Conservation (phyloP, 1,140 invertebrate genomes). For the Charaxes varanes region DNA sequence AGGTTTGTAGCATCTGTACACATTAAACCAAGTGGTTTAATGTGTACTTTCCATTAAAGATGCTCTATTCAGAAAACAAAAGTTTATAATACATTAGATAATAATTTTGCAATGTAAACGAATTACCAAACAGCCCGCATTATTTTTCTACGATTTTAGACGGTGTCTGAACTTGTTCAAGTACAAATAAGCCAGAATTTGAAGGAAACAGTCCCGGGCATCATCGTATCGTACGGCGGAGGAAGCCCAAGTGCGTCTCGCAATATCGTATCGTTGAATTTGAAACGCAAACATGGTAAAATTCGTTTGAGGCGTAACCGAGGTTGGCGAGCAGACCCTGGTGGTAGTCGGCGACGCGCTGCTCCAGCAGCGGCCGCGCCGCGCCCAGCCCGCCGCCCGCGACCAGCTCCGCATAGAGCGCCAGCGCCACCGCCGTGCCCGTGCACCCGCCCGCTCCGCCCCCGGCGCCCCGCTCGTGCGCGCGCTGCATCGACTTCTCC, state of each 20-base stretch:
- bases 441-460: background rate
- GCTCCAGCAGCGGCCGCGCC: slow-evolving; percentile 42
- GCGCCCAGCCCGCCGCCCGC: slow-evolving; percentile 5
- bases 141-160: too few species aligned
- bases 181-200: too few species aligned
- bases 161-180: too few species aligned
- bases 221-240: background rate
- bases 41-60: too few species aligned
- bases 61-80: too few species aligned
- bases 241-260: background rate
- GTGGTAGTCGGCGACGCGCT: slow-evolving; percentile 44
- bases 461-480: slow-evolving; percentile 27
- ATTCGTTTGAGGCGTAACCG: slow-evolving; percentile 22
- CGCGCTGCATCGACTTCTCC: slow-evolving; percentile 30
- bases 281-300: background rate
- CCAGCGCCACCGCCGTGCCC: background rate
- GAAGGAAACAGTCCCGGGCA: too few species aligned
- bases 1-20: too few species aligned
- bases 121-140: too few species aligned
- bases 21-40: too few species aligned
- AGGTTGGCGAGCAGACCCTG: slow-evolving; percentile 30
- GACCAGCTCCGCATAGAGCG: background rate
- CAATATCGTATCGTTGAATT: background rate
- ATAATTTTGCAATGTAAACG: too few species aligned
- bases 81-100: too few species aligned